Conservation (phyloP, 2,888 invertebrate genomes). For the Ornithoptera priamus region DNA sequence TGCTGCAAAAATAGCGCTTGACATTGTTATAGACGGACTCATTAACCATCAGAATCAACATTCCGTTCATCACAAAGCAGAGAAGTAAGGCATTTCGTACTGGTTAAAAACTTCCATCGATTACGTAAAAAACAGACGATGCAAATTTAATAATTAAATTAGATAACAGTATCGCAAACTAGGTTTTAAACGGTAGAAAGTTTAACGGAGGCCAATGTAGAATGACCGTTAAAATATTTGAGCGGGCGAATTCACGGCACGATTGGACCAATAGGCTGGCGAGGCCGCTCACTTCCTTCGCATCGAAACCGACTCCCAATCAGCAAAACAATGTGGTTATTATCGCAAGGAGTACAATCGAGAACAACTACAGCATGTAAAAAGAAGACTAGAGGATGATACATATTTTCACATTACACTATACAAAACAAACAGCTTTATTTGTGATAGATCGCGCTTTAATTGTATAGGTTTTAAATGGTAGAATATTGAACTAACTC, state of each 20-base stretch:
- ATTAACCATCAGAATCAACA: no score
- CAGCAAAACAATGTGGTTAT: constrained; percentile 37
- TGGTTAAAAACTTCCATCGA: background rate
- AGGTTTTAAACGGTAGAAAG: constrained; percentile 23
- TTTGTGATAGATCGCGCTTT: no score
- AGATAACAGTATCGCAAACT: constrained; percentile 22
- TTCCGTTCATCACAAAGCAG: background rate
- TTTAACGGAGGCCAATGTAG: constrained; percentile 7
- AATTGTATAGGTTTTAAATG: no score
- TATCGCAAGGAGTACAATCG: constrained; percentile 33
- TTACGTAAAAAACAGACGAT: constrained; percentile 1
- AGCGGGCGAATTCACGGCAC: constrained; percentile 56
- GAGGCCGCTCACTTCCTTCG: constrained; percentile 66
- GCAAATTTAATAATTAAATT: constrained; percentile 13
- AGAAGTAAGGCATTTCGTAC: background rate
- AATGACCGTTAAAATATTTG: constrained; percentile 28
- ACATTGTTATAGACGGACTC: no score
- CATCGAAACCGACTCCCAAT: constrained; percentile 43
- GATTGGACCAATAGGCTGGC: constrained; percentile 59
- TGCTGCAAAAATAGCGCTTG: no score
- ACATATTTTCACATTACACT: background rate
- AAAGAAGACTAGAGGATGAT: background rate
- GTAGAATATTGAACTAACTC: no score
- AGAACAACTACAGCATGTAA: background rate
- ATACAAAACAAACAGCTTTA: background rate